These are phyloP conservation scores for Drosophila affinis DNA, from an alignment of 2,888 invertebrate genomes.

Conservation along the genomic window DNA sequence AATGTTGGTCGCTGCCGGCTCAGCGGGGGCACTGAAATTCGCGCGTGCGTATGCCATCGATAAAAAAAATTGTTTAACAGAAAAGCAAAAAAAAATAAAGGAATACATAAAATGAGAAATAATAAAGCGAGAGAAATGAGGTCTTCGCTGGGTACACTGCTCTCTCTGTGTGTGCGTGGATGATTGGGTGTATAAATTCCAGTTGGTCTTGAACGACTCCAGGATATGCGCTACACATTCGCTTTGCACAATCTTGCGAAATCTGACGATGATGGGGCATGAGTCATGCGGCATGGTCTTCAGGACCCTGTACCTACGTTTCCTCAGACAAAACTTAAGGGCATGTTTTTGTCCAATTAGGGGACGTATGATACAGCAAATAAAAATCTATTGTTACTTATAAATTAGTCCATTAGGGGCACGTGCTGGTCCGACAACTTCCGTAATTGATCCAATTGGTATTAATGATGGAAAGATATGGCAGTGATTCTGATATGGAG, in stretches of 20 bases:
- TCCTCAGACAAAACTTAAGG: neutral
- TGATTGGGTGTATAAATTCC: conserved; percentile 34
- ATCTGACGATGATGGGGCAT: conserved; percentile 47
- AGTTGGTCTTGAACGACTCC: conserved; percentile 52
- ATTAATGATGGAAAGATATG: conserved; percentile 34
- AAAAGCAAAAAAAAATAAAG: conserved; percentile 52
- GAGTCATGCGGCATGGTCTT: conserved; percentile 22
- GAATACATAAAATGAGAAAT: conserved; percentile 43
- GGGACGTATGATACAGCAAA: neutral
- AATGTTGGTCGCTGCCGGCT: conserved; percentile 66
- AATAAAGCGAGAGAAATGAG: conserved; percentile 71
- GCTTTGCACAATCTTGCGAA: conserved; percentile 7
- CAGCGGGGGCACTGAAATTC: conserved; percentile 79
- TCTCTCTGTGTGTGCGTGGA: conserved; percentile 17
- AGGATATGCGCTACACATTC: conserved; percentile 56
- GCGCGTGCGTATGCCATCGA: conserved; percentile 79
- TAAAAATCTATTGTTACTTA: conserved; percentile 6
- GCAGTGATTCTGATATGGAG: conserved; percentile 5
- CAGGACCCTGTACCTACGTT: neutral
- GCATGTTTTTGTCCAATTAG: neutral
- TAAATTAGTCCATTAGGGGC: conserved; percentile 31
- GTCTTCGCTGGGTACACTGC: conserved; percentile 59
- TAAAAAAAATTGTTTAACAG: conserved; percentile 77
- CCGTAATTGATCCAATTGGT: conserved; percentile 37
- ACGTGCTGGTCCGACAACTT: conserved; percentile 29